phyloP scores from a whole-genome alignment of 2,888 invertebrate genomes.

The Trilocha varians region DNA sequence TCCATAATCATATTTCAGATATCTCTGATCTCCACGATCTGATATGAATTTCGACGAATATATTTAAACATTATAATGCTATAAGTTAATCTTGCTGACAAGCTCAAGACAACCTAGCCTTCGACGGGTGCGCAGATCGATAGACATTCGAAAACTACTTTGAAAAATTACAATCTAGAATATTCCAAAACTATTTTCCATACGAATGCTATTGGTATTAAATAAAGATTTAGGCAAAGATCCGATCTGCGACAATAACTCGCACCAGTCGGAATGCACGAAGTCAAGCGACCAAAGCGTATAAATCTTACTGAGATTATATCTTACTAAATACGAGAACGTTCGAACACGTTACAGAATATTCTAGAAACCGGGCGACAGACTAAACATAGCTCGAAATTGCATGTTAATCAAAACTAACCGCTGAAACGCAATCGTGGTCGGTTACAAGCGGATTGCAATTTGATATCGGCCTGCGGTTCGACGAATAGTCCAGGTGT shows the following conservation, averaged over 20 bases:
- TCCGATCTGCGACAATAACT: conserved; percentile 14
- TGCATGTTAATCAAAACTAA: background rate
- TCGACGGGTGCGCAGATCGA: conserved; percentile 7
- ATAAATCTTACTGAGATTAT: conserved; percentile 61
- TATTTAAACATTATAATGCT: conserved; percentile 28
- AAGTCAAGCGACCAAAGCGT: conserved; percentile 64
- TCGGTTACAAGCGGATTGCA: background rate
- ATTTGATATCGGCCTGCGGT: background rate
- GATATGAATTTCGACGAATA: background rate
- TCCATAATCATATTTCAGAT: too few species aligned
- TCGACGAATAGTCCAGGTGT: background rate
- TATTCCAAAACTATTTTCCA: too few species aligned
- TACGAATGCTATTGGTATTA: too few species aligned
- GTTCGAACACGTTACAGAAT: conserved; percentile 24
- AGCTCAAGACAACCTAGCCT: conserved; percentile 59
- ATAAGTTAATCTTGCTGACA: conserved; percentile 52
- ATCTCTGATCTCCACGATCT: background rate
- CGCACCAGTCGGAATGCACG: conserved; percentile 71
- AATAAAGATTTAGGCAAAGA: too few species aligned
- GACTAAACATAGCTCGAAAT: background rate
- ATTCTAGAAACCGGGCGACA: conserved; percentile 4
- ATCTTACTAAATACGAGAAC: conserved; percentile 40
- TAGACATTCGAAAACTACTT: too few species aligned
- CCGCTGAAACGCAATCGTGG: background rate
- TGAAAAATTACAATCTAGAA: too few species aligned